Evolutionary conservation across 2,888 invertebrate species (phyloP).

Genomic region (Diarsia mendica): DNA sequence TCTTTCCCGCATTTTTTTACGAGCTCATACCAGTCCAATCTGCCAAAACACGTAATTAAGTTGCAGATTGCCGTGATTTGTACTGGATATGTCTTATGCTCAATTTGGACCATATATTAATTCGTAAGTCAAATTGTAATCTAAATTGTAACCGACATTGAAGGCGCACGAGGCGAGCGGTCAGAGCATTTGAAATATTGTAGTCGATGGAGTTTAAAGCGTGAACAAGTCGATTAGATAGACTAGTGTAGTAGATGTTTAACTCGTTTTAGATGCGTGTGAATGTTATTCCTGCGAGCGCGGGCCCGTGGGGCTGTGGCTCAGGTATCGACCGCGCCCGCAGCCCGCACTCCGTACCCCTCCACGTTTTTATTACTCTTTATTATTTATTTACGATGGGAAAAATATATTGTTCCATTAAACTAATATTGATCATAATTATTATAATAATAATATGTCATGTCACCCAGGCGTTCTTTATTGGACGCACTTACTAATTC

Average conservation of each 20-base stretch:
- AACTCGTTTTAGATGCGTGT: constrained; percentile 72
- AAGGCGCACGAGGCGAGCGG: constrained; percentile 36
- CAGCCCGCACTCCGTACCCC: constrained; percentile 71
- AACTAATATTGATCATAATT: constrained; percentile 52
- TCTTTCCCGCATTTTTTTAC: constrained; percentile 76
- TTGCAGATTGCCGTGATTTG: constrained; percentile 61
- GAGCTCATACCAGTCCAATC: constrained; percentile 64
- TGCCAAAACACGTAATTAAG: constrained; percentile 72
- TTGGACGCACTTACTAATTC: constrained; percentile 1
- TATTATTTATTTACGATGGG: constrained; percentile 70
- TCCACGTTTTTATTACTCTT: constrained; percentile 68
- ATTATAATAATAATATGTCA: constrained; percentile 18
- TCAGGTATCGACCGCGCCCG: constrained; percentile 85
- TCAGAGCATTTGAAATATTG: constrained; percentile 64
- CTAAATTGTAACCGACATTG: constrained; percentile 60
- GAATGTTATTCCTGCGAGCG: constrained; percentile 66
- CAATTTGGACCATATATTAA: constrained; percentile 58
- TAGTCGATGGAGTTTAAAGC: constrained; percentile 63
- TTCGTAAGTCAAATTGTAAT: constrained; percentile 56
- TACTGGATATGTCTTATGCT: constrained; percentile 60
- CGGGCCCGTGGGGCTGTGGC: constrained; percentile 42
- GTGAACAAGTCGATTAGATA: constrained; percentile 71
- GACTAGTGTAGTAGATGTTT: constrained; percentile 63
- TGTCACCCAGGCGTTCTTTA: constrained; percentile 11
- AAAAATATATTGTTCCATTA: constrained; percentile 57